Conservation (phyloP, 2,113 vertebrate genomes). For the Sisor rabdophorus region DNA sequence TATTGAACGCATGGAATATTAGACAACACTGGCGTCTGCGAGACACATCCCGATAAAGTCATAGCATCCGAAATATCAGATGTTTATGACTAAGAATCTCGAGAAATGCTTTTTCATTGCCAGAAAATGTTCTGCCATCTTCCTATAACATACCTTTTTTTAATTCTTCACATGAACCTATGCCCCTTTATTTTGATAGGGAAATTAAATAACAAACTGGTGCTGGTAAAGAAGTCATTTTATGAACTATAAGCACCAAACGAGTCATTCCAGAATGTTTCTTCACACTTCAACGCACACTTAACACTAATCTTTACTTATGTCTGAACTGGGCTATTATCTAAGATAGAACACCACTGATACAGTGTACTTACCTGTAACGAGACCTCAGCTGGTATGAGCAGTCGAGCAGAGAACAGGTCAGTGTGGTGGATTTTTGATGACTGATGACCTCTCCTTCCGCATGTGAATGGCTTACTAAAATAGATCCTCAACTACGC, state of each 20-base stretch:
- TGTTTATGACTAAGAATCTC: constrained; percentile 27
- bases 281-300: constrained; percentile 22
- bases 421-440: constrained; percentile 44
- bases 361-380: constrained; percentile 45
- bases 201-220: constrained; percentile 14
- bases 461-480: constrained; percentile 50
- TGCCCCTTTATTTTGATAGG: background rate
- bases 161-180: background rate
- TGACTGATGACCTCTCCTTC: constrained; percentile 44
- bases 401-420: constrained; percentile 14
- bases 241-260: constrained; percentile 26
- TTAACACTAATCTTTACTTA: constrained; percentile 32
- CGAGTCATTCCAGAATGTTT: constrained; percentile 11
- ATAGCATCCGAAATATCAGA: constrained; percentile 16
- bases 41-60: background rate
- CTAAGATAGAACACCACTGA: constrained; percentile 25
- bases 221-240: background rate
- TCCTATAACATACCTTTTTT: constrained; percentile 17
- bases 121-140: background rate
- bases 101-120: constrained; percentile 2
- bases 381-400: constrained; percentile 37
- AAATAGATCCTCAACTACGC: constrained; percentile 47
- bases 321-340: constrained; percentile 36
- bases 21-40: constrained; percentile 5
- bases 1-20: background rate